Evolutionary conservation across 64 coral and sea anemone genomes (phyloP).

Genomic region (Dendrophyllia cribrosa): DNA sequence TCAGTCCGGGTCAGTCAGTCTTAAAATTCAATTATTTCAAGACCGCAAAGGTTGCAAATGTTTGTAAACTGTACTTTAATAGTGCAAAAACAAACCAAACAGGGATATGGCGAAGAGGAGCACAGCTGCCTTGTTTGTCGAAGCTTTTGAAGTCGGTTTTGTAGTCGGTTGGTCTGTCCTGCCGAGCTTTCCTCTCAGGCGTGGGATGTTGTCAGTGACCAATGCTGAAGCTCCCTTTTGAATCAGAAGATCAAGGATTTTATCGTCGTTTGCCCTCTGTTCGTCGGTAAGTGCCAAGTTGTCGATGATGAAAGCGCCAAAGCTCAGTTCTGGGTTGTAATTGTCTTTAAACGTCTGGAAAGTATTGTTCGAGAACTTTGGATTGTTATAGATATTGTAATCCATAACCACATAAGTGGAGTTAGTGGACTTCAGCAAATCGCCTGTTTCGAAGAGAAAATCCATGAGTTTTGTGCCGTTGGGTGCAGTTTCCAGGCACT

Average conservation of each 20-base stretch:
- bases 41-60: too few species aligned
- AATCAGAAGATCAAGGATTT: conserved; percentile 65
- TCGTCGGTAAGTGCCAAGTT: conserved; percentile 53
- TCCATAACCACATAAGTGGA: conserved; percentile 86
- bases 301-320: conserved; percentile 89
- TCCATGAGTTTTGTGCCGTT: conserved; percentile 62
- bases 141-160: too few species aligned
- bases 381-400: conserved; percentile 90
- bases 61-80: too few species aligned
- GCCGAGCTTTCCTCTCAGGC: conserved; percentile 76
- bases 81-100: too few species aligned
- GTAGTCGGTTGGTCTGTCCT: background rate
- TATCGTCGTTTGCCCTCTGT: conserved; percentile 15
- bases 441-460: conserved; percentile 67
- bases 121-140: too few species aligned
- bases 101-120: too few species aligned
- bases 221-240: conserved; percentile 60
- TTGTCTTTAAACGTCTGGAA: conserved; percentile 76
- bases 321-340: conserved; percentile 75
- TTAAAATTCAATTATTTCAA: too few species aligned
- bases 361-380: conserved; percentile 78
- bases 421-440: conserved; percentile 62
- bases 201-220: conserved; percentile 81
- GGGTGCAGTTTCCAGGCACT: conserved; percentile 28
- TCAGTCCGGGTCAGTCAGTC: too few species aligned